Evolutionary conservation across 2,113 vertebrate genomes (phyloP).

Genomic region (Chauna torquata): DNA sequence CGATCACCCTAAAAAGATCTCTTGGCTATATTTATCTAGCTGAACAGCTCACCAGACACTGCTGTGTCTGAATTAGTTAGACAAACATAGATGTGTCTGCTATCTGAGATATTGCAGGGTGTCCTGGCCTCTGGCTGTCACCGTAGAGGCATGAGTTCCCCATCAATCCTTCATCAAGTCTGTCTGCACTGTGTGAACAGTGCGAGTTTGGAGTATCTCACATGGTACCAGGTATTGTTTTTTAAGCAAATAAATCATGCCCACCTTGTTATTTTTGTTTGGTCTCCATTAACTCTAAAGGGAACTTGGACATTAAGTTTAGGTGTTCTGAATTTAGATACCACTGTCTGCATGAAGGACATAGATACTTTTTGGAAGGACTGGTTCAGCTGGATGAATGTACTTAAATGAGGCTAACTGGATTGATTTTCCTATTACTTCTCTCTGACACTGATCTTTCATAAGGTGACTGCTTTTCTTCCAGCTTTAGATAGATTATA

Average conservation of each 20-base stretch:
- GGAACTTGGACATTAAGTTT: neutral
- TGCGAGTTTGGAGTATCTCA: neutral
- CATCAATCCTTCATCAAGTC: neutral
- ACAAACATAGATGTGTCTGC: neutral
- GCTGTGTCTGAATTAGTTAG: neutral
- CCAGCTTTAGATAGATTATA: neutral
- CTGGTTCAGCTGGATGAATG: neutral
- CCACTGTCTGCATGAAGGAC: neutral
- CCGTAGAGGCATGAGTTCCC: accelerated
- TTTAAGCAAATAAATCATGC: neutral
- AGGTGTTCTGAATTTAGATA: neutral
- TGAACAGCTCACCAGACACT: neutral
- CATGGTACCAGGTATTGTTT: neutral
- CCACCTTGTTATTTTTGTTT: accelerated
- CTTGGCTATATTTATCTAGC: neutral
- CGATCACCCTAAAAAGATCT: neutral
- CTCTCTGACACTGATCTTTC: neutral
- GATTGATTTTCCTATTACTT: neutral
- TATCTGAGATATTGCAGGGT: neutral
- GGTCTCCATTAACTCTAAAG: neutral
- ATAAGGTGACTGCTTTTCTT: neutral
- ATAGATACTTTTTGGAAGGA: neutral
- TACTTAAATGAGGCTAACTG: neutral
- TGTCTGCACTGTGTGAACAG: neutral
- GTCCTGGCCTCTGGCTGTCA: neutral